Evolutionary conservation across 2,113 vertebrate species (phyloP).

Genomic region (Melanerpes formicivorus): DNA sequence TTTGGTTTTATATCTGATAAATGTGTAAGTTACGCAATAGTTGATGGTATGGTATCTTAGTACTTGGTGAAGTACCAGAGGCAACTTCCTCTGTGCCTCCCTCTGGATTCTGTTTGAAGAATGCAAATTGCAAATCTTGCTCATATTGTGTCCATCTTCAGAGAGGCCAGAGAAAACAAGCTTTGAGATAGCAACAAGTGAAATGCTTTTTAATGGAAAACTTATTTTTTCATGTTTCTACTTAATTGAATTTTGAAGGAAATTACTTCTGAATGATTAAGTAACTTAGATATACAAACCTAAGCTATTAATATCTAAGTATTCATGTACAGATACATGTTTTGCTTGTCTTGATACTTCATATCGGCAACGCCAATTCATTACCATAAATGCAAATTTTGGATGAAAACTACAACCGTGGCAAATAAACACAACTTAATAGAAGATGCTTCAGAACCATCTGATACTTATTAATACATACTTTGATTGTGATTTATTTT

Average conservation of each 20-base stretch:
- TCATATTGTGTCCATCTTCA: not conserved
- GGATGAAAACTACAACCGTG: not conserved
- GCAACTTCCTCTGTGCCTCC: accelerated
- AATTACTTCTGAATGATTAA: not conserved
- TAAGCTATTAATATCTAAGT: not conserved
- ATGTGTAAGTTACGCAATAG: not conserved
- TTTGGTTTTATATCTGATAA: not conserved
- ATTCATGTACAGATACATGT: not conserved
- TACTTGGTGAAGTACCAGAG: not conserved
- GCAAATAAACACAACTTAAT: not conserved
- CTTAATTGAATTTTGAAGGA: not conserved
- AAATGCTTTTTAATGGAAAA: not conserved
- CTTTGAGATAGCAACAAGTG: not conserved
- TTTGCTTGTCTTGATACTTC: not conserved
- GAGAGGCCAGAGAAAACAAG: not conserved
- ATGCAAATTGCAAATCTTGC: not conserved
- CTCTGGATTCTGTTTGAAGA: not conserved
- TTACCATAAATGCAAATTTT: not conserved
- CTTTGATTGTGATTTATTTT: not conserved
- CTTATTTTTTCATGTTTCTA: not conserved
- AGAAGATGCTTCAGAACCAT: not conserved
- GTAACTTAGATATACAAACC: not conserved
- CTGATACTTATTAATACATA: not conserved
- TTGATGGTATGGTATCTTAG: not conserved
- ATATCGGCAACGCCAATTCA: not conserved